Evolutionary conservation across 2,888 invertebrate species (phyloP), one percentile per base, ranked within the genome.

Genomic region (Ethmia dodecea): DNA sequence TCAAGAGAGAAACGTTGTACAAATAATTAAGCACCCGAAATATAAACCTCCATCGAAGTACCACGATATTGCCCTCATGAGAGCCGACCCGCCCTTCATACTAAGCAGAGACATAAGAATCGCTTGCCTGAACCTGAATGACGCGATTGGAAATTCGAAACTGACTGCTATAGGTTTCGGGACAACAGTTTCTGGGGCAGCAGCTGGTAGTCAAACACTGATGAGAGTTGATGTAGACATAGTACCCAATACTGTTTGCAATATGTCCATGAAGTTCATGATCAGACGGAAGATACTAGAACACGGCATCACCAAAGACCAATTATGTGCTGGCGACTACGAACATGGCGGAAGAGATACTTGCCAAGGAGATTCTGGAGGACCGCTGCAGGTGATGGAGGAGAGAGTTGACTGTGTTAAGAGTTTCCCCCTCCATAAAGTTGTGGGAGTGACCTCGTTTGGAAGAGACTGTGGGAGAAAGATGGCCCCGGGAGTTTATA

Each of bases 41-140:
- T 91, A 89, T 53, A 77, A 75, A 25, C 73, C 87, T 0, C 88
- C 89, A 0, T 81, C 88, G 0, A 87, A 87, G 48, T 87, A 83
- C 31, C 86, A 93, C 52, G 93, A 93, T 47, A 89, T 93, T 34
- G 92, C 91, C 0, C 57, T 93, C 6, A 75, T 93, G 45, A 86
- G 77, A 55, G 68, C 92, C 22, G 70, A 80, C 5, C 50, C 62
- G 10, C 62, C 75, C 0, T 89, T 90, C 6, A 50, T 66, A 1
- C 69, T 91, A 4, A 87, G 68, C 27, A 69, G 87, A 16, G 84
- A 87, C 38, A 87, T 92, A 12, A 71, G 89, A 40, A 91, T 92
- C 1, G 89, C 90, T 0, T 92, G 92, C 54, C 65, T 92, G 3
- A 86, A 86, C 33, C 42, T 65, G 2, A 55, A 65, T 2, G 45